These are phyloP conservation scores for Malaclemys terrapin DNA, from an alignment of 2,113 vertebrate species.

Conservation along the genomic window DNA sequence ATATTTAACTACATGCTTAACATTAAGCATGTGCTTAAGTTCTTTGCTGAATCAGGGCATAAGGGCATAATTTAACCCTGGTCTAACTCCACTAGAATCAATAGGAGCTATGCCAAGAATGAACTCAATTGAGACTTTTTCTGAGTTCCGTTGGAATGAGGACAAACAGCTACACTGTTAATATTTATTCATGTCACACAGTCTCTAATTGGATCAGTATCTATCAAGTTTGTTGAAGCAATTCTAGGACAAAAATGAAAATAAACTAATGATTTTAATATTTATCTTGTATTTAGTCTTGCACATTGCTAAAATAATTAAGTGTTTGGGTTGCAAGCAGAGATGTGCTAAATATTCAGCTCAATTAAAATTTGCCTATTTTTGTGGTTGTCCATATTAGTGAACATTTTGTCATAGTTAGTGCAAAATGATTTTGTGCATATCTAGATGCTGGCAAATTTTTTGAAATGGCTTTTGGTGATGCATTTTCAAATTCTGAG, in stretches of 20 bases:
- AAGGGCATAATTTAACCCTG: neutral
- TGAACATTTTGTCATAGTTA: conserved; percentile 46
- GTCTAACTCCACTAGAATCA: neutral
- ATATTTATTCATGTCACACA: neutral
- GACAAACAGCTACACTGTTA: neutral
- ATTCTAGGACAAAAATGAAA: neutral
- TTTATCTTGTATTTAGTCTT: conserved; percentile 72
- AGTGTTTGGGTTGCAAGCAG: conserved; percentile 37
- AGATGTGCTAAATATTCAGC: neutral
- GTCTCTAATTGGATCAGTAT: neutral
- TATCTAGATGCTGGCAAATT: neutral
- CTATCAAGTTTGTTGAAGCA: neutral
- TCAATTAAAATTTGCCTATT: neutral
- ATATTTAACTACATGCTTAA: neutral
- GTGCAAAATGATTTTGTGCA: neutral
- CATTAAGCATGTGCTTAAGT: neutral
- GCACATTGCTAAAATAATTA: neutral
- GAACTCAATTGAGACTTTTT: neutral
- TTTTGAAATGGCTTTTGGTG: neutral
- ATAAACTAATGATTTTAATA: neutral
- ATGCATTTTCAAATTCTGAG: conserved; percentile 29
- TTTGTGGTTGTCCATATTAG: neutral
- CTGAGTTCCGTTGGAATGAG: neutral
- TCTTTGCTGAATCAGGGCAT: neutral
- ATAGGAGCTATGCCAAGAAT: neutral